Base-by-base conservation (phyloP, 2,113 vertebrate species). In the Callorhinus ursinus region DNA sequence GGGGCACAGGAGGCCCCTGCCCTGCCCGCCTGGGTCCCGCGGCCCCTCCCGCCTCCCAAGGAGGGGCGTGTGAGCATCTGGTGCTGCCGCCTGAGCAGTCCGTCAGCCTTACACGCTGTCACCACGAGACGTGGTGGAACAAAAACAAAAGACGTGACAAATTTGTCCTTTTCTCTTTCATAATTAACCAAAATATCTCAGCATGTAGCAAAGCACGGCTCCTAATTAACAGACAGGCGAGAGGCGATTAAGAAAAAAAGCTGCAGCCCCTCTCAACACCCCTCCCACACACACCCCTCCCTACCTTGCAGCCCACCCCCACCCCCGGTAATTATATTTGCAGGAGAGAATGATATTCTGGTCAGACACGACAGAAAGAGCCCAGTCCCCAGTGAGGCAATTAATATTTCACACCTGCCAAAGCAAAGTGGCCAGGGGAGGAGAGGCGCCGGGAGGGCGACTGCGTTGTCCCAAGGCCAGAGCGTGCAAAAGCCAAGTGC, bases 371-470 rank as follows among this genome's bases (percentile, higher is more conserved):
- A 98, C 98, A 98, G 97, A 92, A 96, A 93, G 98, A 98, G 97
- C 97, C 98, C 86, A 55, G 97, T 98, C 99, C 99, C 99, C 96
- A 98, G 98, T 97, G 99, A 99, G 98, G 98, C 98, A 99, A 99
- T 99, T 99, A 99, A 99, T 99, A 99, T 99, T 99, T 99, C 98
- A 99, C 99, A 99, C 99, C 99, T 99, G 99, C 99, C 99, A 99
- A 88, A 98, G 98, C 97, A 96, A 97, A 98, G 96, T 97, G 95
- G 98, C 63, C 76, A 86, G 61, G 96, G 91, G 51, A 80, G 96
- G 65, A 49, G 80, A 57, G 97, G 96, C 36, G 4, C 69, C 5
- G 97, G 86, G 88, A 90, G 95, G 93, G 95, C 82, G 31, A 77
- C 86, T n/a, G 83, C 8, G 0, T 89, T 92, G 87, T 96, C 86